phyloP scores from a whole-genome alignment of 2,888 invertebrate species.

The Eupithecia tripunctaria region DNA sequence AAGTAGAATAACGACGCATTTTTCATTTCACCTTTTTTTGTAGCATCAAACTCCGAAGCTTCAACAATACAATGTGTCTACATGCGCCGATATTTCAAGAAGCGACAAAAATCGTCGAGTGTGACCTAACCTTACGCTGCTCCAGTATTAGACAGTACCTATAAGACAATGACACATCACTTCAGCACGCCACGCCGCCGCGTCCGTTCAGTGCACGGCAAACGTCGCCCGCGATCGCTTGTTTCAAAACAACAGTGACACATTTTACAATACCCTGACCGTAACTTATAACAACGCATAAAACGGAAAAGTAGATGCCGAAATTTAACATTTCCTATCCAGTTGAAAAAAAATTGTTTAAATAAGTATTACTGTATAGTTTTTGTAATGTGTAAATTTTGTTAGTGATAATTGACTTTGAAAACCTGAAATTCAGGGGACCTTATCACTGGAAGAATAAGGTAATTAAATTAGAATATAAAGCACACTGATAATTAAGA shows the following conservation, averaged over 20 bases:
- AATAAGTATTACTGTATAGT: neutral
- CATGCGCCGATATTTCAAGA: neutral
- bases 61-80: neutral
- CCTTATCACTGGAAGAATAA: neutral
- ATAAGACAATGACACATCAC: slow-evolving; percentile 4
- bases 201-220: neutral
- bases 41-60: too few species aligned
- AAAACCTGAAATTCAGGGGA: slow-evolving; percentile 6
- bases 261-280: neutral
- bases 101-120: neutral
- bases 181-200: neutral
- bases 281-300: neutral
- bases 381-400: neutral
- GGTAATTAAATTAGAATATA: slow-evolving; percentile 3
- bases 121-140: neutral
- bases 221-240: neutral
- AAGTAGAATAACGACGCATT: too few species aligned
- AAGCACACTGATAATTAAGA: neutral
- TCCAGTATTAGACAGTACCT: neutral
- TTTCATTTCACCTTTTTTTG: too few species aligned
- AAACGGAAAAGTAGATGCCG: neutral
- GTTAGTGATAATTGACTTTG: neutral
- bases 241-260: neutral
- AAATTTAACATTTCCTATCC: neutral
- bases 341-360: neutral